Base-by-base conservation (phyloP, 1,140 invertebrate species). In the Delia radicum region DNA sequence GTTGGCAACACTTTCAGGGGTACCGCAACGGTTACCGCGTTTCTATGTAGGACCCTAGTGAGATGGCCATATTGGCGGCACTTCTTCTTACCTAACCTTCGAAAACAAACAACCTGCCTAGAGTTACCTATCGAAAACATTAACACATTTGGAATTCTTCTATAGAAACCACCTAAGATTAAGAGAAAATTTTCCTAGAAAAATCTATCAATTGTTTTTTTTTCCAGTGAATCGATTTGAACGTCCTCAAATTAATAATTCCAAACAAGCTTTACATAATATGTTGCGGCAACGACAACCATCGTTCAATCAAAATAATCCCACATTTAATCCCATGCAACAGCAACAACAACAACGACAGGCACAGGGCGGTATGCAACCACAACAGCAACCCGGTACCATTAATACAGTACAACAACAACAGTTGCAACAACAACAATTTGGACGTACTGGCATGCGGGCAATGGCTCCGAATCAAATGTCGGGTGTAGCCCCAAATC, bases 191-290 rank as follows among this genome's bases (percentile, higher is more conserved):
- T 69, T 69, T 29, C 15, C 27, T 28, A 31, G 3, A 15, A 37
- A 71, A 4, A 61, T 37, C n/a, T n/a, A n/a, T n/a, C n/a, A 8
- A 37, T 37, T 33, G 31, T 10, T 10, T 48, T 77, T 75, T 2
- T 76, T 82, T 85, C 29, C 76, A 88, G 92, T 91, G 31, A 91
- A 90, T 71, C 88, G 92, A 63, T 92, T 92, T 74, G 92, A 93
- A 75, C 86, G 92, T 29, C 91, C 92, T 0, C 89, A 89, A 18
- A 85, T 91, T 80, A 91, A 92, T 82, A 91, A 92, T 76, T 94
- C 94, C 0, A 96, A 96, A 80, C 94, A 94, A 82, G 95, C 95
- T 1, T 85, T 97, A 2, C 94, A 93, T 3, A 92, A 95, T 78
- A 95, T 97, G 94, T 86, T 97, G 65, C 88, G 94, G 1, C 89